Percentiles rank a stretch among this genome's conserved stretches.
Evolutionary conservation across 2,888 invertebrate species (phyloP).

Genomic region (Strigamia maritima): DNA sequence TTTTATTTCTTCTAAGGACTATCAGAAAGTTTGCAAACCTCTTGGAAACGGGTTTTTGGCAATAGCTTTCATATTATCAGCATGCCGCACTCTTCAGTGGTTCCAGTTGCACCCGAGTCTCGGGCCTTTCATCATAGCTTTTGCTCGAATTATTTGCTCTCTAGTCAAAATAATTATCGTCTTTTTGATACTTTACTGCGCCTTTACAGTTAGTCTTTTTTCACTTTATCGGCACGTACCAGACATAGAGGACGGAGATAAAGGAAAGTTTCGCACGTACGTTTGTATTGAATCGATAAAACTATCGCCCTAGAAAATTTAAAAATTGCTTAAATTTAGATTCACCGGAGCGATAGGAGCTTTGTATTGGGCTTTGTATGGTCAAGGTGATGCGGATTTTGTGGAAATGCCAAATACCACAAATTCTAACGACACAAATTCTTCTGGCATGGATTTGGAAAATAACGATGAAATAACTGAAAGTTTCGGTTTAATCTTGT

Average conservation of each 20-base stretch:
- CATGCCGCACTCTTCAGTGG: conserved; percentile 62
- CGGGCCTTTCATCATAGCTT: conserved; percentile 58
- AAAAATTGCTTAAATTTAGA: conserved; percentile 49
- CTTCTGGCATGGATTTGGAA: too few relatives aligned
- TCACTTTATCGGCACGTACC: conserved; percentile 64
- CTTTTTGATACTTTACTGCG: conserved; percentile 60
- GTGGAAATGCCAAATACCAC: background rate
- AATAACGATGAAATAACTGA: conserved; percentile 48
- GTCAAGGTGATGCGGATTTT: conserved; percentile 60
- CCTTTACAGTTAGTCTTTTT: conserved; percentile 63
- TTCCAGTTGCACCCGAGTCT: conserved; percentile 63
- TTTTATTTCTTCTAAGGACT: background rate
- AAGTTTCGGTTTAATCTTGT: conserved; percentile 63
- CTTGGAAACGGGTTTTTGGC: conserved; percentile 66
- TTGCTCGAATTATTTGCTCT: conserved; percentile 67
- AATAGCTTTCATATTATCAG: conserved; percentile 65
- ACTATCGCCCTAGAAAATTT: background rate
- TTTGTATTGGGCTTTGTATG: conserved; percentile 68
- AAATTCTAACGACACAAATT: background rate
- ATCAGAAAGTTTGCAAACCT: conserved; percentile 48
- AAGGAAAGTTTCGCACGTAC: background rate
- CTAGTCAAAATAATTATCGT: conserved; percentile 63
- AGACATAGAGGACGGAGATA: conserved; percentile 59
- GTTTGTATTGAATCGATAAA: background rate
- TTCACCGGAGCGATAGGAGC: conserved; percentile 62